A percentile compares a stretch with the other conserved stretches of the same genome.
phyloP scores from a whole-genome alignment of 37 sponge, comb jelly and placozoan species.

The Corticium candelabrum region DNA sequence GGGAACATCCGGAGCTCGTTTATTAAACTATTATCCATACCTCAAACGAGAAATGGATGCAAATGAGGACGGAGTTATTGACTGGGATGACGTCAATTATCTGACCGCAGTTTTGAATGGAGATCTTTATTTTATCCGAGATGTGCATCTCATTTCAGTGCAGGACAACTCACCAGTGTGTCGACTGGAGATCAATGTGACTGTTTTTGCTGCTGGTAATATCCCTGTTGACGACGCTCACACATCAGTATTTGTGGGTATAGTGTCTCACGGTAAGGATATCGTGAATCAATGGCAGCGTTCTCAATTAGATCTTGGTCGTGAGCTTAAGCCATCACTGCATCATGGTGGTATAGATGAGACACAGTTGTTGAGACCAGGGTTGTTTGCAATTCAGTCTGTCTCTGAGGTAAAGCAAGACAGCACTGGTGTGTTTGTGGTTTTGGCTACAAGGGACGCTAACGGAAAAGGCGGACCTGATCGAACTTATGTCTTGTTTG shows the following conservation, averaged over 20 bases:
- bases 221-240: neutral
- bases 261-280: neutral
- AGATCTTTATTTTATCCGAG: neutral
- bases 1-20: neutral
- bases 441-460: no score
- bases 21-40: no score
- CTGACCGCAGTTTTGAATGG: neutral
- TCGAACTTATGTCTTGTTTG: neutral
- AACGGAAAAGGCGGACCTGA: neutral
- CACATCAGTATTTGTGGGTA: neutral
- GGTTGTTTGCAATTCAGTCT: neutral
- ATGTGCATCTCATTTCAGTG: neutral
- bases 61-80: neutral
- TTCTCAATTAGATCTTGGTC: neutral
- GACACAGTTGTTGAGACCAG: neutral
- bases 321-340: neutral
- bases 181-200: neutral
- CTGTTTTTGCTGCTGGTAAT: neutral
- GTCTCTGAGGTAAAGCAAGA: neutral
- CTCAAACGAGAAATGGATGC: neutral
- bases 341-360: neutral
- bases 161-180: constrained; percentile 3
- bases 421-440: neutral
- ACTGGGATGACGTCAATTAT: neutral
- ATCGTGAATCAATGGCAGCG: neutral